phyloP scores from a whole-genome alignment of 2,113 vertebrate species.

The Pelecanoides urinatrix region DNA sequence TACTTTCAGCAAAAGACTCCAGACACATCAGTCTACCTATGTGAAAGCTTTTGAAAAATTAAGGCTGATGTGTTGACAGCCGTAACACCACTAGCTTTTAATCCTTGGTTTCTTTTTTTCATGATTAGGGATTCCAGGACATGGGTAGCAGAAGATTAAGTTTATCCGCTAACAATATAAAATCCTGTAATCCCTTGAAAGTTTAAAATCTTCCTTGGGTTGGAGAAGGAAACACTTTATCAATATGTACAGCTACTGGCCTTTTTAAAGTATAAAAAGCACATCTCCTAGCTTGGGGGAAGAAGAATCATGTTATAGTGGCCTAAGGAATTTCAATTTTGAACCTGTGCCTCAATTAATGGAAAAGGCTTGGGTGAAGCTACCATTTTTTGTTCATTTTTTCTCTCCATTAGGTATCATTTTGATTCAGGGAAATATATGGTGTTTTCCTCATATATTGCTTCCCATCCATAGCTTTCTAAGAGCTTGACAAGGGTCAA shows the following conservation, averaged over 20 bases:
- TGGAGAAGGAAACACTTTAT: slow-evolving; percentile 43
- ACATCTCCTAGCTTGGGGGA: neutral
- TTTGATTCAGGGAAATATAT: neutral
- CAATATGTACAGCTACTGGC: slow-evolving; percentile 50
- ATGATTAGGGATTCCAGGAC: slow-evolving; percentile 59
- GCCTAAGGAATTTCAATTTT: neutral
- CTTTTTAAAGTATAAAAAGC: slow-evolving; percentile 45
- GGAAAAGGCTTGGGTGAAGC: neutral
- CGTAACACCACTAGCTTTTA: slow-evolving; percentile 55
- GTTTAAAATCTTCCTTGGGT: slow-evolving; percentile 62
- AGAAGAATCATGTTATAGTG: neutral
- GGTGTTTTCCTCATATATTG: fast-evolving
- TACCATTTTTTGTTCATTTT: neutral
- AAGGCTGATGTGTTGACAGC: slow-evolving; percentile 58
- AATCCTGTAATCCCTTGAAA: slow-evolving; percentile 66
- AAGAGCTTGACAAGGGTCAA: neutral
- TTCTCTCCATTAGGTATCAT: neutral
- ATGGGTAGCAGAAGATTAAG: slow-evolving; percentile 55
- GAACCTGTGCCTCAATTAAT: neutral
- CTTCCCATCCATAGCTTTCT: neutral
- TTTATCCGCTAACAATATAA: slow-evolving; percentile 67
- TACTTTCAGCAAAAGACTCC: slow-evolving; percentile 4
- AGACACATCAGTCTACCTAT: slow-evolving; percentile 1
- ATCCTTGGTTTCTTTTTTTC: slow-evolving; percentile 57
- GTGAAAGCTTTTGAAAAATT: slow-evolving; percentile 62